Evolutionary conservation across 2,888 invertebrate genomes (phyloP), one percentile per base, ranked within the genome.

Genomic region (Spisula solida): DNA sequence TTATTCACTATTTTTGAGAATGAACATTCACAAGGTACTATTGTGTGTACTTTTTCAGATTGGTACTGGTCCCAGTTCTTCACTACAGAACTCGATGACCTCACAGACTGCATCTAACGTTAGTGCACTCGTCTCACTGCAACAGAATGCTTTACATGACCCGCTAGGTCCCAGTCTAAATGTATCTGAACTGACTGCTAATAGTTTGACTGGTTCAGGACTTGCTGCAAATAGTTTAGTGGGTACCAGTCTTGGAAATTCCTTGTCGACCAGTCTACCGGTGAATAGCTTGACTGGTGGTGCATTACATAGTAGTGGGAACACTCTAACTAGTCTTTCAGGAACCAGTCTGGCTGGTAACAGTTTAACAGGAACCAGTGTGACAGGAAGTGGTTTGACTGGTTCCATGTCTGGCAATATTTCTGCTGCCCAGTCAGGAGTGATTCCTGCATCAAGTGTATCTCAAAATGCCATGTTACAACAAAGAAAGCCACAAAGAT

Each of bases 401-500:
- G 89, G 88, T 31, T 92, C 90, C n/a, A 56, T 91, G 16, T 79
- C 85, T 70, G 89, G 87, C 16, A 90, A 70, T 83, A 91, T 83
- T 88, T 70, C 91, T 70, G 81, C 90, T 31, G 89, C 91, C 25
- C 90, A 92, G 78, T 87, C 93, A 18, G 70, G 85, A 82, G 85
- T 85, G 47, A 86, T 90, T 80, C 90, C 88, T 85, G 75, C 93
- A 79, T 88, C 92, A 78, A 75, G 91, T 55, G 88, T 87, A 14
- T 89, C 93, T 31, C 93, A 93, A 84, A 88, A 90, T 89, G 92
- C 93, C 48, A 87, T 92, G 82, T 86, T 95, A 85, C 94, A 94
- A 96, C 98, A 95, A 92, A 88, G 95, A 95, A 97, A 97, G 94
- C 97, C 97, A 86, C 98, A 98, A 88, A 93, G 94, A 90, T 94